Evolutionary conservation across 2,113 vertebrate genomes (phyloP).

Genomic region (Odontophorus gujanensis): DNA sequence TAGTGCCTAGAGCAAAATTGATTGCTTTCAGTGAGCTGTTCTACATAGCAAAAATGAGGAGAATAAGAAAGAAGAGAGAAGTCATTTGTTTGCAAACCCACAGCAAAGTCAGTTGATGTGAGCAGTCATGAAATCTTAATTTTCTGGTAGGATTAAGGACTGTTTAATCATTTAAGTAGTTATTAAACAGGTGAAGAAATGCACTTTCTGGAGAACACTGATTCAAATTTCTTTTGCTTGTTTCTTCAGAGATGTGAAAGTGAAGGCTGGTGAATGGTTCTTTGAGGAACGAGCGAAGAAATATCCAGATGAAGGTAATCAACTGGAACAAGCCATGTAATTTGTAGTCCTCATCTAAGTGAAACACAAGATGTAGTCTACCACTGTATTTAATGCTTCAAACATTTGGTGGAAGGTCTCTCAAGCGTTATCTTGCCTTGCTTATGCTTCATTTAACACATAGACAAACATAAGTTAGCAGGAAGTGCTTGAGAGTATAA

Average conservation of each 20-base stretch:
- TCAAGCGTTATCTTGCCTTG: background rate
- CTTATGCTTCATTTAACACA: too few relatives aligned
- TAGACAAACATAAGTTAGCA: background rate
- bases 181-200: background rate
- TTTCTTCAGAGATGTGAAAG: constrained; percentile 86
- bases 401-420: background rate
- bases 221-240: constrained; percentile 16
- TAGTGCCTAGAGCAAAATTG: background rate
- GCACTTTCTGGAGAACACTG: background rate
- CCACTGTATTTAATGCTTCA: background rate
- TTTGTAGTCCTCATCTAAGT: background rate
- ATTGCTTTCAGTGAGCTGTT: background rate
- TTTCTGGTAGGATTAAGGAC: background rate
- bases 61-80: background rate
- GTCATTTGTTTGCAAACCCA: background rate
- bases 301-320: constrained; percentile 85
- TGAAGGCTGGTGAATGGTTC: constrained; percentile 94
- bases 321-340: background rate
- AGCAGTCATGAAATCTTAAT: background rate
- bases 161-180: background rate
- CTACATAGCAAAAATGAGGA: background rate
- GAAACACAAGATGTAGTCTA: background rate
- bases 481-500: background rate
- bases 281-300: constrained; percentile 89
- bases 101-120: background rate